phyloP scores from a whole-genome alignment of 2,113 vertebrate genomes.

The Paramisgurnus dabryanus region DNA sequence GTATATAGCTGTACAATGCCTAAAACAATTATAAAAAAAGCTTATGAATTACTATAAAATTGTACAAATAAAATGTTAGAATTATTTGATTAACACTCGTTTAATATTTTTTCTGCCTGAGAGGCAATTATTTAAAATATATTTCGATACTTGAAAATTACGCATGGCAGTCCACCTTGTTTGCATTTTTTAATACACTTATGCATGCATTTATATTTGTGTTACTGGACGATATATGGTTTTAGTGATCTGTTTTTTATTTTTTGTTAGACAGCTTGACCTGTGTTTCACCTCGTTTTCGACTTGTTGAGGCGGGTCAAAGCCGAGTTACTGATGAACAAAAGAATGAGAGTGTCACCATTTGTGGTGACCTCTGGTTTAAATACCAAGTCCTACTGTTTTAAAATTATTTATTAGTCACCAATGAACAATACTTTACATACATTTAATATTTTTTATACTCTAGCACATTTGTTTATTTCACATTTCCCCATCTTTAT shows the following conservation, averaged over 20 bases:
- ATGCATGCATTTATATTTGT: not conserved
- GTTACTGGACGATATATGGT: not conserved
- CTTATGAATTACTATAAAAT: not conserved
- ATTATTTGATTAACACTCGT: too few species aligned
- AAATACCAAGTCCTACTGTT: constrained; percentile 33
- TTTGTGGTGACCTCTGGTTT: constrained; percentile 68
- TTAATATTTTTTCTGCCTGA: too few species aligned
- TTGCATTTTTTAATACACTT: not conserved
- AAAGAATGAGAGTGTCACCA: constrained; percentile 94
- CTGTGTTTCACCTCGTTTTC: constrained; percentile 94
- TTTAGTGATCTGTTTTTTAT: constrained; percentile 74
- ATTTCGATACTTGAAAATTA: not conserved
- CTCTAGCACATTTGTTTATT: not conserved
- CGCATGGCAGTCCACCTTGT: not conserved
- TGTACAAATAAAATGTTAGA: too few species aligned
- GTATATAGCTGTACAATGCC: too few species aligned
- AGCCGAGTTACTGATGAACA: constrained; percentile 96
- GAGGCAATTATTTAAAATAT: not conserved
- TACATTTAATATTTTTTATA: not conserved
- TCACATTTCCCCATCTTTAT: not conserved
- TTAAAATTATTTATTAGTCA: constrained; percentile 2
- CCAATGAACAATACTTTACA: not conserved
- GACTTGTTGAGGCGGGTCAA: constrained; percentile 96
- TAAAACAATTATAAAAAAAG: not conserved
- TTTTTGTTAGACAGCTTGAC: constrained; percentile 95